phyloP scores from a whole-genome alignment of 2,888 invertebrate species.

The Ochropleura leucogaster region DNA sequence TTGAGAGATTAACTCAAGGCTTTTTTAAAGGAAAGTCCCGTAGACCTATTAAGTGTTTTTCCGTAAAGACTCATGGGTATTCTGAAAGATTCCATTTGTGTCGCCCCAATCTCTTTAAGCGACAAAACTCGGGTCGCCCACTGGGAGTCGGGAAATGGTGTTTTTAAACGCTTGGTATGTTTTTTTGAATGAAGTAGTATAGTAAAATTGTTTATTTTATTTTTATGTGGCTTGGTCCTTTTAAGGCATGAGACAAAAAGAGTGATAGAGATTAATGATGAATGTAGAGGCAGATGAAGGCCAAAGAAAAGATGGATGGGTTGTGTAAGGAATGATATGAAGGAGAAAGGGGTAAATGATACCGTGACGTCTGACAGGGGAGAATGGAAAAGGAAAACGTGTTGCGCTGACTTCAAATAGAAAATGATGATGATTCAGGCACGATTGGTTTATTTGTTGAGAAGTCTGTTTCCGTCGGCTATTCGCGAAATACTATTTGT shows the following conservation, averaged over 20 bases:
- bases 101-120: slow-evolving; percentile 14
- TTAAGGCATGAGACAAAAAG: not conserved
- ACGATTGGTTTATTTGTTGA: not conserved
- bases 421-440: too few relatives aligned
- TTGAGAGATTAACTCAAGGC: not conserved
- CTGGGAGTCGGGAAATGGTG: slow-evolving; percentile 14
- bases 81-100: slow-evolving; percentile 41
- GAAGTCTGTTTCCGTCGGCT: not conserved
- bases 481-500: not conserved
- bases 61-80: slow-evolving; percentile 23
- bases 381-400: too few relatives aligned
- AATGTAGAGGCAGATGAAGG: too few relatives aligned
- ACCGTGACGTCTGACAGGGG: too few relatives aligned
- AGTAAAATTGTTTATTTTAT: not conserved
- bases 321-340: too few relatives aligned
- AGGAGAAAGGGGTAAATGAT: too few relatives aligned
- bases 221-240: not conserved
- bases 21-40: not conserved
- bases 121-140: slow-evolving; percentile 30
- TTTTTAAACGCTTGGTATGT: slow-evolving; percentile 17
- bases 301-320: too few relatives aligned
- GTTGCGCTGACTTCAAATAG: too few relatives aligned
- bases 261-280: too few relatives aligned
- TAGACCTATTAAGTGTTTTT: slow-evolving; percentile 39
- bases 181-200: not conserved